Conservation (phyloP, 2,888 invertebrate species). For the Eurois occulta region DNA sequence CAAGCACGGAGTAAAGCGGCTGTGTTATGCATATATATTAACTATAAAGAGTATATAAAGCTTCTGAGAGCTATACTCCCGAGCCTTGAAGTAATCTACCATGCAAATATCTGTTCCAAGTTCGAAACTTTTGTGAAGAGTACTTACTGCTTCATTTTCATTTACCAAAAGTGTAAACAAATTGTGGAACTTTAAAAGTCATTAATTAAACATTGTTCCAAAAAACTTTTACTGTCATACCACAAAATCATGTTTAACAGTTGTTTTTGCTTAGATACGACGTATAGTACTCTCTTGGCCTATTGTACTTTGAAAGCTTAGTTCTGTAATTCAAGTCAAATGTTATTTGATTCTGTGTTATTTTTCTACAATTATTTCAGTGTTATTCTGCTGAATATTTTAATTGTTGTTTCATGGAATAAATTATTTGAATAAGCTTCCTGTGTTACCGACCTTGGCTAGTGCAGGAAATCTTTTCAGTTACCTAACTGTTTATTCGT, state of each 20-base stretch:
- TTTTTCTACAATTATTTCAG: not conserved
- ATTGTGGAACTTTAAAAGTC: slow-evolving; percentile 32
- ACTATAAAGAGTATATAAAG: slow-evolving; percentile 37
- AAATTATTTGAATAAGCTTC: not conserved
- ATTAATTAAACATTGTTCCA: slow-evolving; percentile 26
- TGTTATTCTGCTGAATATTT: not conserved
- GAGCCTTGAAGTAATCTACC: slow-evolving; percentile 13
- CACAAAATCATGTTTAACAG: not conserved
- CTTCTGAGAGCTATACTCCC: slow-evolving; percentile 4
- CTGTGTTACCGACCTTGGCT: too few species aligned
- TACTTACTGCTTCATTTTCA: slow-evolving; percentile 31
- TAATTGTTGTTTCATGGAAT: not conserved
- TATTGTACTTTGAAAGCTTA: not conserved
- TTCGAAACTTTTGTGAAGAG: slow-evolving; percentile 18
- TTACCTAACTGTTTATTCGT: not conserved
- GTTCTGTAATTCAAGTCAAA: not conserved
- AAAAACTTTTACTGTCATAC: slow-evolving; percentile 8
- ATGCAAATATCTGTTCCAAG: slow-evolving; percentile 33
- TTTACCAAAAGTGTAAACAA: slow-evolving; percentile 40
- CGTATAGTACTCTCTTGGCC: not conserved
- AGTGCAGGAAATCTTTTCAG: not conserved
- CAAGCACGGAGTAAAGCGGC: slow-evolving; percentile 28
- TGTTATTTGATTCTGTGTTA: not conserved
- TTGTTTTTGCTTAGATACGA: slow-evolving; percentile 9
- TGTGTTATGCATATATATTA: slow-evolving; percentile 45